Base-by-base conservation (phyloP, 2,797 vertebrate species). In the Mus caroli region DNA sequence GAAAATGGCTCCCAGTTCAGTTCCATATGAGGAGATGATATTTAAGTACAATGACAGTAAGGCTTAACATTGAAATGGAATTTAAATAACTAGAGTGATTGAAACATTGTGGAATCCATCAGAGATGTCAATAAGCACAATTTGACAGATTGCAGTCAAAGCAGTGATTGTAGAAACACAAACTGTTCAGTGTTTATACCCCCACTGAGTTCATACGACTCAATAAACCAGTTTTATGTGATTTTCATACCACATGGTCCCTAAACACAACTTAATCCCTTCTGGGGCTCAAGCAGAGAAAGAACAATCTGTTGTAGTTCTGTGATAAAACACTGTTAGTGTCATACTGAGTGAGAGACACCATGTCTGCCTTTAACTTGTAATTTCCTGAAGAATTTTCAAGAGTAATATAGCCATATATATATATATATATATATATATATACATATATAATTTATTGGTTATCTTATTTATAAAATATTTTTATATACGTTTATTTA, bases 181-280 rank as follows among this genome's bases (percentile, higher is more conserved):
- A 89, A 90, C 84, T 84, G 58, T 69, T 94, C 76, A 7, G 3
- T 94, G 52, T 94, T 96, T 92, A 88, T 14, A 93, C 88, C 88
- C 67, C 50, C 28, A 77, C 85, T 95, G 91, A 95, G 77, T 87
- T 91, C 67, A 96, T 69, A 88, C 15, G 79, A 95, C 62, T 97
- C 91, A 96, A 83, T 85, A 96, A 95, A 89, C 88, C 56, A 96
- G 64, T 90, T 97, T 94, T 75, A 87, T 76, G 52, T 95, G 56
- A 87, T 92, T 95, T 97, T 92, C 84, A 79, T 90, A 75, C 73
- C 89, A 96, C 84, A 85, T 82, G 91, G 58, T 80, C 28, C 79
- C 87, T 95, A 90, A 96, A 96, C 62, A 92, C 85, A 94, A 95
- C 75, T 75, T 83, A 89, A 19, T 95, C 92, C 54, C 73, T 95